Percentiles rank a stretch among this genome's conserved stretches.
phyloP scores from a whole-genome alignment of 2,113 vertebrate genomes.

The Menura novaehollandiae region DNA sequence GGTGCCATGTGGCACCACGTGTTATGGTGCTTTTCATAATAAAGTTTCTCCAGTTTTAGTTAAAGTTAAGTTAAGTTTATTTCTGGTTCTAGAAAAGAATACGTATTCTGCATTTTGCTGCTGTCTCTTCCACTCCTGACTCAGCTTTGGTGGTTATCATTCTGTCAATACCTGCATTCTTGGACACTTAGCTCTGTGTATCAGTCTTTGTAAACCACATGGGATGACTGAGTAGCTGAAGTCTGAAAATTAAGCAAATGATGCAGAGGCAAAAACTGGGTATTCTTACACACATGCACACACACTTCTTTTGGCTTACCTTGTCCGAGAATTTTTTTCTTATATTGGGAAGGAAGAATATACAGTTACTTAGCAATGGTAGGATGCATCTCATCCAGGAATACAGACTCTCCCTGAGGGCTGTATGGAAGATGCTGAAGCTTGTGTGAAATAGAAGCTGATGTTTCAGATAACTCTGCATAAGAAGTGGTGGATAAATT shows the following conservation, averaged over 20 bases:
- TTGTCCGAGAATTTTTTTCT: background rate
- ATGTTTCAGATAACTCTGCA: background rate
- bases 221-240: background rate
- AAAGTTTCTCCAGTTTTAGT: background rate
- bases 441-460: background rate
- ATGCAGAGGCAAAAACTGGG: background rate
- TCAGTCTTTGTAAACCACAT: background rate
- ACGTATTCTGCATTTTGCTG: background rate
- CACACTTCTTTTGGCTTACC: background rate
- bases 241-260: conserved; percentile 7
- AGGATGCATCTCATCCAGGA: background rate
- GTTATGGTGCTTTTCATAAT: background rate
- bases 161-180: background rate
- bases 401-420: background rate
- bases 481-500: background rate
- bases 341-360: background rate
- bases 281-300: background rate
- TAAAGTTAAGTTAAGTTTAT: too few relatives aligned
- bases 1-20: background rate
- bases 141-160: background rate
- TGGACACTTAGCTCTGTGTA: rapidly evolving
- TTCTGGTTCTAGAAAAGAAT: background rate
- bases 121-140: background rate
- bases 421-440: background rate
- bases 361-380: background rate